Conservation (phyloP, 2,888 invertebrate genomes). For the Sipunculus nudus region DNA sequence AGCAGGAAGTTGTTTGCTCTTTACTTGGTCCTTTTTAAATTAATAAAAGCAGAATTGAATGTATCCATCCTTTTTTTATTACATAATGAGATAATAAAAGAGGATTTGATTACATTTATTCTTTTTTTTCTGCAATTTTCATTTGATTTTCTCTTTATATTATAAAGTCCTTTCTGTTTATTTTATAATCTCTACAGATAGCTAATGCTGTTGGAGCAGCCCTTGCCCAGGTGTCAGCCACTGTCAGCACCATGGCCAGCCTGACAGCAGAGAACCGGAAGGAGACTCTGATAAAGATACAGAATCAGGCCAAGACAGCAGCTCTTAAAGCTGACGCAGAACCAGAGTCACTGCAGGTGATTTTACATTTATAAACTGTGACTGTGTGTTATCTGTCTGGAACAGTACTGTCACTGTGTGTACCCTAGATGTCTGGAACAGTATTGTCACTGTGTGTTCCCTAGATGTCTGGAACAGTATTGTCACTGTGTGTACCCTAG, state of each 20-base stretch:
- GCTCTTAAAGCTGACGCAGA: conserved; percentile 25
- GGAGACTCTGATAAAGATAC: conserved; percentile 25
- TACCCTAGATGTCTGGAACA: too few species aligned
- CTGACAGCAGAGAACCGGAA: conserved; percentile 38
- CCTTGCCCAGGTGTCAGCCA: conserved; percentile 54
- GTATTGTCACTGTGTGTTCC: too few species aligned
- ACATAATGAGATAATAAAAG: neutral
- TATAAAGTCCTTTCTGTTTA: neutral
- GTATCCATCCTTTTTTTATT: neutral
- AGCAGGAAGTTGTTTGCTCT: too few species aligned
- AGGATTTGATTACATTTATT: neutral
- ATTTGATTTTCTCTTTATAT: neutral
- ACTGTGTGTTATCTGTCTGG: conserved; percentile 4
- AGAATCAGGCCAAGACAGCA: conserved; percentile 4
- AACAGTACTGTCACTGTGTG: too few species aligned
- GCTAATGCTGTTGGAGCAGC: conserved; percentile 65
- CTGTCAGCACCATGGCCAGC: conserved; percentile 46
- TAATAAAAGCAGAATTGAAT: too few species aligned
- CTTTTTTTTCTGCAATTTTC: neutral
- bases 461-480: too few species aligned
- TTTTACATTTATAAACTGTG: neutral
- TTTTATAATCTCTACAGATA: conserved; percentile 35
- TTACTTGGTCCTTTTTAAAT: too few species aligned
- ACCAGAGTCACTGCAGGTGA: conserved; percentile 20
- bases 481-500: too few species aligned